These are phyloP conservation scores for Tetragonula clypearis DNA, from an alignment of 1,140 invertebrate species.

Conservation along the genomic window DNA sequence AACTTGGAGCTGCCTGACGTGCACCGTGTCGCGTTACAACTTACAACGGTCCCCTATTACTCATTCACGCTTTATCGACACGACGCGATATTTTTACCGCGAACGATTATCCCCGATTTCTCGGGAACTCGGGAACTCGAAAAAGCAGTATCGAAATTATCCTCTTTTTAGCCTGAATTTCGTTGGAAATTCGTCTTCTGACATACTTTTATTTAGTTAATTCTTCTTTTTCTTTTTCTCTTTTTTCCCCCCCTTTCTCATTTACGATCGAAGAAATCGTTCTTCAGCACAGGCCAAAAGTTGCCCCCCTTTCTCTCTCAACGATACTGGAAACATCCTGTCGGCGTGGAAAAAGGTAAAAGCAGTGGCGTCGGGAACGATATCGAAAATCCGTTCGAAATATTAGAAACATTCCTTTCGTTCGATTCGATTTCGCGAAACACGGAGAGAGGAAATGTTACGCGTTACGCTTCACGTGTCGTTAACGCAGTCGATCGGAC, in stretches of 20 bases:
- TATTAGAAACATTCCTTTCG: background rate
- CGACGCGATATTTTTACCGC: background rate
- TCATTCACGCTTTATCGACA: background rate
- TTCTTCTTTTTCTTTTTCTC: no score
- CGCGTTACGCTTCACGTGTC: background rate
- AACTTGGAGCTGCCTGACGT: background rate
- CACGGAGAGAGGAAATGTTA: background rate
- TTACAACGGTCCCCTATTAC: no score
- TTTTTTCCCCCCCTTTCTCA: no score
- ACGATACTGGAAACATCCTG: background rate
- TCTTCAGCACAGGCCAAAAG: background rate
- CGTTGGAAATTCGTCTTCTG: no score
- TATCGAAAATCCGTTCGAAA: background rate
- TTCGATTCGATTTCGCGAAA: background rate
- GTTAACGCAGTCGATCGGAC: background rate
- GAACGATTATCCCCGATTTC: background rate
- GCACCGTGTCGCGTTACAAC: background rate
- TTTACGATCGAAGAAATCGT: background rate
- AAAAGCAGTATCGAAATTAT: no score
- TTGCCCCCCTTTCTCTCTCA: background rate
- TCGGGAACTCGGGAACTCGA: no score
- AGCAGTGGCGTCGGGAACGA: background rate
- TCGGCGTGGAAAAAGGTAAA: background rate
- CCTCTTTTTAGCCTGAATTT: no score
- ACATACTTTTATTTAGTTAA: background rate